Base-by-base conservation (phyloP, 2,888 invertebrate species). In the Cyclophora albipunctata region DNA sequence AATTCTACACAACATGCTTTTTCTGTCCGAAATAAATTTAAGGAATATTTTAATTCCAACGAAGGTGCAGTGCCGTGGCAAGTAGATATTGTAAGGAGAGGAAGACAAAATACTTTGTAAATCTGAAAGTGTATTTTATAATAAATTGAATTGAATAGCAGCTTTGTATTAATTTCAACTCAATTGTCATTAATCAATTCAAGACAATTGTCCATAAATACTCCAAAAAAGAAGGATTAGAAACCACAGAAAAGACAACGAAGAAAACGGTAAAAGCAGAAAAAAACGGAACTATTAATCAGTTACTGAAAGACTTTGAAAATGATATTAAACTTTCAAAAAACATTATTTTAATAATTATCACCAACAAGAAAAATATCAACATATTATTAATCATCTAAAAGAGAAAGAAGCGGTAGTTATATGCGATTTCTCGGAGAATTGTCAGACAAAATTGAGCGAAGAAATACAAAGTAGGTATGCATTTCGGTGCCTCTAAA, bases 401-500 rank as follows among this genome's bases (percentile, higher is more conserved):
- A 49, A 49, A 20, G 37, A 43, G 20, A 45, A 47, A 33, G 50
- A 50, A 47, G 45, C 34, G n/a, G 43, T 52, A 35, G 7, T 49
- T 3, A 34, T 52, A 5, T 52, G 52, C 42, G 47, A 52, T 6
- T 52, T 49, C 45, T 52, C 52, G n/a, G 52, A 52, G 35, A 52
- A 49, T 34, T 49, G 46, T 42, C 49, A 49, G 40, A 7, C 45
- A 7, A 52, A 52, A 47, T 20, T 45, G 34, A 37, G 45, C n/a
- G 42, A 49, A 40, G 49, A 52, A 37, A 49, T 52, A 49, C 52
- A 52, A n/a, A n/a, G n/a, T n/a, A 45, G 33, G 6, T n/a, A 53
- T 48, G 53, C 53, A 50, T 42, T 53, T 53, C 6, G 50, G 50
- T 48, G 49, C 49, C 40, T 51, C 51, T 42, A 54, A 54, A 51